Evolutionary conservation across 1,140 invertebrate genomes (phyloP).

Genomic region (Chlorops oryzae): DNA sequence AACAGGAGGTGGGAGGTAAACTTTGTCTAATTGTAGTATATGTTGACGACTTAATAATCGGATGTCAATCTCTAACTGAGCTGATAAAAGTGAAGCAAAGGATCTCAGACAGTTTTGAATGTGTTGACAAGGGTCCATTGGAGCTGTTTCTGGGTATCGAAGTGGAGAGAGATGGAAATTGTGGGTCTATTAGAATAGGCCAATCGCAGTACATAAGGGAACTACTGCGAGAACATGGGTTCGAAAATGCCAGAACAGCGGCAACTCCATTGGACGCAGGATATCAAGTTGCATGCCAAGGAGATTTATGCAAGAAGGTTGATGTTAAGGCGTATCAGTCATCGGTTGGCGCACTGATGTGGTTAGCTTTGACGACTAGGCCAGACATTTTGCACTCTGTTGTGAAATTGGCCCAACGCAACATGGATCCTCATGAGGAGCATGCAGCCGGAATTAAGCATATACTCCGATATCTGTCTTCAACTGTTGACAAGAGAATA

Average conservation of each 20-base stretch:
- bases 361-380: too few species aligned
- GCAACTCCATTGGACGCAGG: background rate
- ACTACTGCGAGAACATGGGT: background rate
- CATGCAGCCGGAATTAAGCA: too few species aligned
- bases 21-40: background rate
- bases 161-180: background rate
- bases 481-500: background rate
- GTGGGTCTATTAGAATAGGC: background rate
- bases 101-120: background rate
- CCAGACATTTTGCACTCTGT: too few species aligned
- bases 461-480: constrained; percentile 1
- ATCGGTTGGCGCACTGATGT: background rate
- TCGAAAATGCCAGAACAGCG: background rate
- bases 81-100: background rate
- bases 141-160: background rate
- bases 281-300: background rate
- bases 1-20: background rate
- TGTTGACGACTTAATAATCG: background rate
- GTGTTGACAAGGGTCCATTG: background rate
- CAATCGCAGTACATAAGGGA: background rate
- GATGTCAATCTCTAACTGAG: background rate
- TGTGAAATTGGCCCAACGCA: background rate
- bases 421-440: background rate
- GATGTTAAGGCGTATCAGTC: background rate
- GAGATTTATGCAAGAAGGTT: background rate